Conservation (phyloP, 2,113 vertebrate genomes). For the Anarrhichthys ocellatus region DNA sequence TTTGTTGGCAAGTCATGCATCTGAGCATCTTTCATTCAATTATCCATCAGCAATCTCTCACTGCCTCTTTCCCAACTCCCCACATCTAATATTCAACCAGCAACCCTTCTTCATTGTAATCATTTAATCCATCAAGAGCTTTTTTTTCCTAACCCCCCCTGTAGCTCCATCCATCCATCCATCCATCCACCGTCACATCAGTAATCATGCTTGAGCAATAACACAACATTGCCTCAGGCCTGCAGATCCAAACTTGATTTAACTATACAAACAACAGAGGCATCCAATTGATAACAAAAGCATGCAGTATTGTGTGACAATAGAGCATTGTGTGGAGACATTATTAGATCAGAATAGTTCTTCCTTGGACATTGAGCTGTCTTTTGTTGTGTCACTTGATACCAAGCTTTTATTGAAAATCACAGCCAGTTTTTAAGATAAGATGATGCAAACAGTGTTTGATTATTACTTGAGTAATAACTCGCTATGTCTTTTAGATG, state of each 20-base stretch:
- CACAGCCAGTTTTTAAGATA: background rate
- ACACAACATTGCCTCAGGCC: conserved; percentile 29
- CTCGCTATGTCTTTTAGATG: background rate
- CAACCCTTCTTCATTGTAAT: background rate
- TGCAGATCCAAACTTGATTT: conserved; percentile 51
- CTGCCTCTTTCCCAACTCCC: background rate
- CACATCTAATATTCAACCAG: background rate
- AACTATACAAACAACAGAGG: background rate
- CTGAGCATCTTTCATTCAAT: background rate
- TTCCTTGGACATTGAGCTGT: background rate
- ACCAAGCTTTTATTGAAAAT: background rate
- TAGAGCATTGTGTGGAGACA: conserved; percentile 13
- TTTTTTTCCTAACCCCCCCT: background rate
- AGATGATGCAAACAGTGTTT: background rate
- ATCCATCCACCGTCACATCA: background rate
- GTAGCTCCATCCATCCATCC: background rate
- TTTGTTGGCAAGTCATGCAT: background rate
- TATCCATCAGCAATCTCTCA: background rate
- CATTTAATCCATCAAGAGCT: background rate
- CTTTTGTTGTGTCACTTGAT: background rate
- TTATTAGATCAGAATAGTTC: background rate
- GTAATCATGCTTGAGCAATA: conserved; percentile 1
- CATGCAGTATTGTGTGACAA: background rate
- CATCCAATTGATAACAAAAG: background rate
- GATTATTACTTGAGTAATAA: background rate